Evolutionary conservation across 2,113 vertebrate species (phyloP), one percentile per base, ranked within the genome.

Genomic region (Triplophysa rosa): DNA sequence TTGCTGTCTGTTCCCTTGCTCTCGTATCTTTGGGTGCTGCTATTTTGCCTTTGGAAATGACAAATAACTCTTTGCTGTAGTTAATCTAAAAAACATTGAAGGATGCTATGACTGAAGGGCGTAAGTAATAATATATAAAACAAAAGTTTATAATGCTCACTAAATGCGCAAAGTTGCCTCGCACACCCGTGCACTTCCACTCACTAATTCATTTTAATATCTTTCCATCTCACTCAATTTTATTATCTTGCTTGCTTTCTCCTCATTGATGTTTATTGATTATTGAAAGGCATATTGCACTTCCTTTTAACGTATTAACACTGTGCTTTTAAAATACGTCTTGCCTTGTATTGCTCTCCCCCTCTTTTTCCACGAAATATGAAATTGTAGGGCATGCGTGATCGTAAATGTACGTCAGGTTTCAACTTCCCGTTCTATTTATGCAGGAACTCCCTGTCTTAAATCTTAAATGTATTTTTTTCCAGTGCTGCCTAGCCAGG

Each of bases 381-480:
- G 29, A 79, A 70, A 73, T 84, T 12, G 67, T 45, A 61, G 14
- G 21, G 76, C 26, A 49, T 14, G 45, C 4, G 14, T 42, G 59
- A 54, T 58, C 16, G 16, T 64, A 24, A 80, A 82, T 82, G 59
- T 76, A 76, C 58, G 74, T 80, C 66, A 79, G 68, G 26, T 75
- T 81, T 81, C 81, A 80, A 26, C 24, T 24, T 66, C 21, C 13
- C 17, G 6, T 74, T 52, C 8, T 59, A 49, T 65, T 11, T 79
- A 75, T 65, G 49, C 63, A 70, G 61, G 58, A 80, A 49, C 78
- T 61, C 67, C 64, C 67, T 23, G 54, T 83, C 52, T 37, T 66
- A 63, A 83, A 37, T 37, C 7, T 74, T 70, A 21, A 77, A 81
- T 81, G 64, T 26, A 49, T 77, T 82, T 81, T 29, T 58, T 33